These are phyloP conservation scores for Pararge aegeria DNA, from an alignment of 1,140 invertebrate genomes.

Conservation along the genomic window DNA sequence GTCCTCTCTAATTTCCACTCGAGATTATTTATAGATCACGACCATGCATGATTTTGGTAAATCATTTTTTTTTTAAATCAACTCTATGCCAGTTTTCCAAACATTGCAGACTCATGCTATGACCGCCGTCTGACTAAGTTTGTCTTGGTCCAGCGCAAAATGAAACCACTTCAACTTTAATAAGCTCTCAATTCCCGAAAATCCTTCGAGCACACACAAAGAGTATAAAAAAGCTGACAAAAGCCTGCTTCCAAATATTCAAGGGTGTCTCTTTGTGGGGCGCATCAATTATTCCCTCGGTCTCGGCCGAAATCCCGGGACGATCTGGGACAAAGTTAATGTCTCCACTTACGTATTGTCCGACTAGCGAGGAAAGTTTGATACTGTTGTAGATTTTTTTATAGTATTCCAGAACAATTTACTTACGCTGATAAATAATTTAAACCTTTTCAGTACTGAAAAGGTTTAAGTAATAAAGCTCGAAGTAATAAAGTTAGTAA, in stretches of 20 bases:
- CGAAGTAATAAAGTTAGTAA: no score
- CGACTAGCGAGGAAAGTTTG: not conserved
- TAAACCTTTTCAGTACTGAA: no score
- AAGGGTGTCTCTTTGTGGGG: not conserved
- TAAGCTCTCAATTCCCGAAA: not conserved
- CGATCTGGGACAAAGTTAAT: constrained; percentile 3
- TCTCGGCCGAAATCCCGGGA: not conserved
- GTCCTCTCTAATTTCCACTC: no score
- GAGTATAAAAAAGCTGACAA: not conserved
- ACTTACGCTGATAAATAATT: no score
- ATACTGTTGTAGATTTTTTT: not conserved
- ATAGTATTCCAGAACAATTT: no score
- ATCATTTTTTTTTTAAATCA: no score
- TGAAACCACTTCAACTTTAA: not conserved
- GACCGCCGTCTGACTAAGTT: not conserved
- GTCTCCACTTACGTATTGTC: not conserved
- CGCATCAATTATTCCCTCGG: constrained; percentile 3
- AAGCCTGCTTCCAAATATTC: constrained; percentile 1
- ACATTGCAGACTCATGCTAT: no score
- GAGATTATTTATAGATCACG: no score
- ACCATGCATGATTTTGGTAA: no score
- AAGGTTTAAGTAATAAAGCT: no score
- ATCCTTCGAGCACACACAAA: not conserved
- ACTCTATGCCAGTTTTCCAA: no score
- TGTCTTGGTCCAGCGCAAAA: not conserved